Conservation (phyloP, 2,797 vertebrate genomes). For the Mionectes olivaceus region DNA sequence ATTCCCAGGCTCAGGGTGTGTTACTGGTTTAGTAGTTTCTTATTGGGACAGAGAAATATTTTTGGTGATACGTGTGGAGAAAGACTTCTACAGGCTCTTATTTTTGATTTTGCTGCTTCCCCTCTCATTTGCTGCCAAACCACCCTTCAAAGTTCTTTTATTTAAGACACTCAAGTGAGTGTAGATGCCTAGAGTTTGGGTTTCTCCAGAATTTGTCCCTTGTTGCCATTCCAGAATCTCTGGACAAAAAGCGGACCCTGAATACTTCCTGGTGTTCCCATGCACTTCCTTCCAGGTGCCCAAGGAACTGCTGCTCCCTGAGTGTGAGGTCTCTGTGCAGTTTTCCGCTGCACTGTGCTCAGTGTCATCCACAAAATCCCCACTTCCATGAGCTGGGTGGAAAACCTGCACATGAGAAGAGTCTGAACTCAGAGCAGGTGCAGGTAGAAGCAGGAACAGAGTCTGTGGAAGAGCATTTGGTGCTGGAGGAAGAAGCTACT, state of each 20-base stretch:
- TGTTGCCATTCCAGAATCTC: not conserved
- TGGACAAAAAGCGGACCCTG: not conserved
- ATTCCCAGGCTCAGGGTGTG: not conserved
- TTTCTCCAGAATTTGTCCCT: not conserved
- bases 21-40: not conserved
- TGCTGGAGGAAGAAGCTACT: not conserved
- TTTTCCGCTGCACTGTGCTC: not conserved
- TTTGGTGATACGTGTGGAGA: not conserved
- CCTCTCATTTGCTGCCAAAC: not conserved
- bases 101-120: not conserved
- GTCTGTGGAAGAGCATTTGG: not conserved
- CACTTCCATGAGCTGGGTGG: not conserved
- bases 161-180: not conserved
- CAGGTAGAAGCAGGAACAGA: not conserved
- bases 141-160: not conserved
- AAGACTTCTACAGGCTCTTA: not conserved
- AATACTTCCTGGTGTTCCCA: not conserved
- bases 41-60: not conserved
- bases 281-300: not conserved
- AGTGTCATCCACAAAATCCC: not conserved
- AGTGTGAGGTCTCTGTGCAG: not conserved
- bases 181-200: not conserved
- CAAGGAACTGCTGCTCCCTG: too few species aligned
- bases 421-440: not conserved
- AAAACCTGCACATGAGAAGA: fast-evolving